These are phyloP conservation scores for Sebastes minor DNA, from an alignment of 2,797 vertebrate genomes.

Conservation along the genomic window DNA sequence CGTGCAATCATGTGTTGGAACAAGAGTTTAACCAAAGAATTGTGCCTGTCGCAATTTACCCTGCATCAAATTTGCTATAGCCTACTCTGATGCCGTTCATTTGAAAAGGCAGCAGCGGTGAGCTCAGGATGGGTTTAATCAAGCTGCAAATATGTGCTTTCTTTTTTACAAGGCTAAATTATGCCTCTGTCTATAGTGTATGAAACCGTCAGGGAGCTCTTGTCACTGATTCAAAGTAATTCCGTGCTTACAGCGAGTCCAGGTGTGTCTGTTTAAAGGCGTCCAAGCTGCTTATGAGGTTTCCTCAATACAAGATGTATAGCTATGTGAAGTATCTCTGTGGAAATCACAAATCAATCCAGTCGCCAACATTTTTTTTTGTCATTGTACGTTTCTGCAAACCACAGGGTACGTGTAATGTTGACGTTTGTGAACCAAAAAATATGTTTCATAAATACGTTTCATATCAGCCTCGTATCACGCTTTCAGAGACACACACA, in stretches of 20 bases:
- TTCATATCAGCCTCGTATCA: no score
- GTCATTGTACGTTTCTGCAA: no score
- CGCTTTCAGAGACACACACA: neutral
- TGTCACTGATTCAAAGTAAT: neutral
- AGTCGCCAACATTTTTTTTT: no score
- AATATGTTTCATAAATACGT: no score
- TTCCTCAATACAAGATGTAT: no score
- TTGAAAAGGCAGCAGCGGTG: neutral
- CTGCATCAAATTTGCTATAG: neutral
- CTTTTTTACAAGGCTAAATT: neutral
- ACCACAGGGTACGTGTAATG: no score
- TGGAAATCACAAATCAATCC: neutral
- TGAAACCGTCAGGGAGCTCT: neutral
- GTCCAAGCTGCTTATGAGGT: no score
- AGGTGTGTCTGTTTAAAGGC: neutral
- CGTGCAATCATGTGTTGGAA: neutral
- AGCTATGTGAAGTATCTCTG: neutral
- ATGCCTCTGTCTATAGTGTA: neutral
- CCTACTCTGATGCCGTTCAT: neutral
- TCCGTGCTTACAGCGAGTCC: neutral
- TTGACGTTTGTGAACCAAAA: no score
- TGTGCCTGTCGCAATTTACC: neutral
- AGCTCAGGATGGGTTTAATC: neutral
- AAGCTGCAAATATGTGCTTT: neutral
- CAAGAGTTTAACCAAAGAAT: neutral